phyloP scores from a whole-genome alignment of 2,888 invertebrate genomes.

The Leptopilina myrica region DNA sequence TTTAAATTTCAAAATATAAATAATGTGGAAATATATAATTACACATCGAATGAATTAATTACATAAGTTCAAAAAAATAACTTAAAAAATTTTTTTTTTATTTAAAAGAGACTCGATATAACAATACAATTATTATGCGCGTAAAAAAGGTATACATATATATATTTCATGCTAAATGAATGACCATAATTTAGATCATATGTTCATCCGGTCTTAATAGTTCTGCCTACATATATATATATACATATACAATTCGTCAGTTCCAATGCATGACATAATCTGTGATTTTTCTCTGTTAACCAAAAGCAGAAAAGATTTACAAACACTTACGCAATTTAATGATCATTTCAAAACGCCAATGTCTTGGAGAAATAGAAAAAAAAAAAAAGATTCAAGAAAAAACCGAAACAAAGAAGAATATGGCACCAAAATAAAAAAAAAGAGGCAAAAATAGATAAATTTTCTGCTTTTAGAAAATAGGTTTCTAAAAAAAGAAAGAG shows the following conservation, averaged over 20 bases:
- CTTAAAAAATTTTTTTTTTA: too few relatives aligned
- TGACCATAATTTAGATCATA: conserved; percentile 16
- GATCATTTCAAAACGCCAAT: conserved; percentile 1
- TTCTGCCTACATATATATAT: not conserved
- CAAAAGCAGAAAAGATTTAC: conserved; percentile 22
- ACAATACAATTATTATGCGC: not conserved
- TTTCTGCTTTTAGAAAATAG: too few relatives aligned
- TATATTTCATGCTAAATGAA: conserved; percentile 15
- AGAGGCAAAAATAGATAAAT: not conserved
- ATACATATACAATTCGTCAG: conserved; percentile 11
- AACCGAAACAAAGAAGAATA: not conserved
- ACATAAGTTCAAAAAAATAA: too few relatives aligned
- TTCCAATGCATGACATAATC: conserved; percentile 10
- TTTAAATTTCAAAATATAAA: too few relatives aligned
- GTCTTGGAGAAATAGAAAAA: not conserved
- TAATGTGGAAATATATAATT: too few relatives aligned
- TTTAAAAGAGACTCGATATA: not conserved
- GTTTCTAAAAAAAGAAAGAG: not conserved
- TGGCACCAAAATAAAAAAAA: not conserved
- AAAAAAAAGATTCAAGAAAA: not conserved
- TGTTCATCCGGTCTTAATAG: conserved; percentile 27
- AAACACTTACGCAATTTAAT: conserved; percentile 10
- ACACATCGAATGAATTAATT: too few relatives aligned
- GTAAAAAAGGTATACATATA: not conserved
- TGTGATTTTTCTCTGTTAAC: conserved; percentile 18